Evolutionary conservation across 53 echinoderm and acorn worm genomes (phyloP).

Genomic region (Apostichopus leukothele): DNA sequence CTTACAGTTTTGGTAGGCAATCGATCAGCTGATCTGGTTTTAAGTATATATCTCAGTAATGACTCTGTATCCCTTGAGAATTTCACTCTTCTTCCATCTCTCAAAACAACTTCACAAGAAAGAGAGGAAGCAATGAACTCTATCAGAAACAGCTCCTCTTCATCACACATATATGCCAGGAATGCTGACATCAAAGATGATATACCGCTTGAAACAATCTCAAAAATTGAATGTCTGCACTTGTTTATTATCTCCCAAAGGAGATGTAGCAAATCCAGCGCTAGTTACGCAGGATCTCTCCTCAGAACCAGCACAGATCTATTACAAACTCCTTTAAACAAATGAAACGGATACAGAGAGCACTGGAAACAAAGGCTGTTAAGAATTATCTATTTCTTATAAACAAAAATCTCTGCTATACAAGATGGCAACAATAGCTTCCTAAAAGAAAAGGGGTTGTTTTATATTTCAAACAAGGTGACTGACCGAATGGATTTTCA

Average conservation of each 20-base stretch:
- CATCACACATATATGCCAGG: background rate
- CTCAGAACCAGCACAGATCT: background rate
- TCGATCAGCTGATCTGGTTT: no score
- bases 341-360: conserved; percentile 14
- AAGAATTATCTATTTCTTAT: conserved; percentile 1
- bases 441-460: no score
- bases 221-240: background rate
- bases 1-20: no score
- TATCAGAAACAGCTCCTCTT: background rate
- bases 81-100: background rate
- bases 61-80: no score
- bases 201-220: background rate
- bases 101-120: background rate
- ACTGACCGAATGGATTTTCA: conserved; percentile 30
- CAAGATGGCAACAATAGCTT: background rate
- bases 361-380: background rate
- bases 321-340: conserved; percentile 6
- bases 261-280: background rate
- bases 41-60: no score
- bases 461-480: background rate
- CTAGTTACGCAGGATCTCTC: background rate
- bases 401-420: background rate
- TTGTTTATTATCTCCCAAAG: background rate
- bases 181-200: background rate
- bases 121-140: background rate